Percentiles rank a stretch among this genome's conserved stretches.
Conservation (phyloP, 2,888 invertebrate genomes). For the Limenitis camilla region DNA sequence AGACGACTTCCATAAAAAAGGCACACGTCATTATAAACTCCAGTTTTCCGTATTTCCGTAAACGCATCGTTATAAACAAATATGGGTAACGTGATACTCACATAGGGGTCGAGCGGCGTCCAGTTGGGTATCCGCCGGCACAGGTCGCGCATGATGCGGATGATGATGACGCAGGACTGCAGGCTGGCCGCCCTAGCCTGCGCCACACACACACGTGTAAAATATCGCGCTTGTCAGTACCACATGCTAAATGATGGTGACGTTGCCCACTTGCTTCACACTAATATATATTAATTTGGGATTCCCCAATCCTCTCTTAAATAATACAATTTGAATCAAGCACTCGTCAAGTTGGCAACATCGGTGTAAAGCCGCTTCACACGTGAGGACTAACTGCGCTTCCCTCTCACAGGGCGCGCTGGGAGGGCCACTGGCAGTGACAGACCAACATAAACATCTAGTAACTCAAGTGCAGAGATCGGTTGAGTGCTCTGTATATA, state of each 20-base stretch:
- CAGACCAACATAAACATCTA: no score
- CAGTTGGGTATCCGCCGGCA: constrained; percentile 96
- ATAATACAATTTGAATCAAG: not conserved
- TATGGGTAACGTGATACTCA: no score
- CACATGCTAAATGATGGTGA: no score
- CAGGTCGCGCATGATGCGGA: constrained; percentile 95
- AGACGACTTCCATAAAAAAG: no score
- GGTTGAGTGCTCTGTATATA: no score
- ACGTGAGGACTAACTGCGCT: constrained; percentile 17
- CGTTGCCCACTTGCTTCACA: no score
- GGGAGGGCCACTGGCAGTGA: not conserved
- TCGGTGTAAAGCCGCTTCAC: constrained; percentile 8
- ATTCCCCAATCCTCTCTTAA: no score
- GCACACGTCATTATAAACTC: no score
- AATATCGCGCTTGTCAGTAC: not conserved
- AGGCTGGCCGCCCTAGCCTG: constrained; percentile 96
- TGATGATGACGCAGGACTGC: constrained; percentile 97
- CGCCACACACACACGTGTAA: constrained; percentile 24
- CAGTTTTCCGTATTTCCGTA: no score
- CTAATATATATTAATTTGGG: no score
- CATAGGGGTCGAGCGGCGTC: constrained; percentile 95
- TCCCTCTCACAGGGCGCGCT: constrained; percentile 3
- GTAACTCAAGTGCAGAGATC: no score
- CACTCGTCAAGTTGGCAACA: not conserved
- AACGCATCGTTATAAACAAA: no score